Conservation (phyloP, 2,113 vertebrate species). For the Todiramphus saurophagus region DNA sequence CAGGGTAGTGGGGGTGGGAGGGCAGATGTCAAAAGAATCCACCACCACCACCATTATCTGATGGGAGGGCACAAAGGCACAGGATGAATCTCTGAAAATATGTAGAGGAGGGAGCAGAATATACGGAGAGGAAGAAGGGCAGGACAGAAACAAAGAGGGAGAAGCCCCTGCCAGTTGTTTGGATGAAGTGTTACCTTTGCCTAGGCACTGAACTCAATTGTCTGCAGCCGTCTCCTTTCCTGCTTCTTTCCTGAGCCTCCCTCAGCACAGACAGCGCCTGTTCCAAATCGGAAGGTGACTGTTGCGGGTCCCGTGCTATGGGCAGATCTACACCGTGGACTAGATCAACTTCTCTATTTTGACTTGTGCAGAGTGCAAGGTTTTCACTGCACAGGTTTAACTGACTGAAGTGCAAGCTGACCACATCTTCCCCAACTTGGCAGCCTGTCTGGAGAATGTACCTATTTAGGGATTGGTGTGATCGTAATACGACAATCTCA, state of each 20-base stretch:
- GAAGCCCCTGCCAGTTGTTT: conserved; percentile 15
- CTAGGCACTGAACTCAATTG: conserved; percentile 27
- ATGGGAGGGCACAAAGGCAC: background rate
- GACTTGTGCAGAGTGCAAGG: background rate
- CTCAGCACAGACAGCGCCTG: background rate
- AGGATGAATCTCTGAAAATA: background rate
- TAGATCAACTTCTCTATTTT: background rate
- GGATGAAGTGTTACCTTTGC: conserved; percentile 23
- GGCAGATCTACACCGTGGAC: background rate
- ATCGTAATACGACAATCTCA: background rate
- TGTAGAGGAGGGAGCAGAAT: background rate
- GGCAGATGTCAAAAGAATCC: background rate
- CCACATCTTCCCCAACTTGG: background rate
- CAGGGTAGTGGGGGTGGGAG: background rate
- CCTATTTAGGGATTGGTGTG: background rate
- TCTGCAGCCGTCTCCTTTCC: conserved; percentile 14
- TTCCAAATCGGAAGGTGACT: conserved; percentile 38
- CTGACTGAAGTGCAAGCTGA: background rate
- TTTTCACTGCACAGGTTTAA: background rate
- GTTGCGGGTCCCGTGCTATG: background rate
- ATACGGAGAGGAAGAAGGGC: conserved; percentile 9
- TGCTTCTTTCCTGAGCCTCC: conserved; percentile 44
- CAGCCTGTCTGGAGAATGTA: background rate
- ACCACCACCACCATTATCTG: background rate
- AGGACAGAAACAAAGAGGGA: conserved; percentile 18